Evolutionary conservation across 2,113 vertebrate genomes (phyloP), one percentile per base, ranked within the genome.

Genomic region (Motacilla alba): DNA sequence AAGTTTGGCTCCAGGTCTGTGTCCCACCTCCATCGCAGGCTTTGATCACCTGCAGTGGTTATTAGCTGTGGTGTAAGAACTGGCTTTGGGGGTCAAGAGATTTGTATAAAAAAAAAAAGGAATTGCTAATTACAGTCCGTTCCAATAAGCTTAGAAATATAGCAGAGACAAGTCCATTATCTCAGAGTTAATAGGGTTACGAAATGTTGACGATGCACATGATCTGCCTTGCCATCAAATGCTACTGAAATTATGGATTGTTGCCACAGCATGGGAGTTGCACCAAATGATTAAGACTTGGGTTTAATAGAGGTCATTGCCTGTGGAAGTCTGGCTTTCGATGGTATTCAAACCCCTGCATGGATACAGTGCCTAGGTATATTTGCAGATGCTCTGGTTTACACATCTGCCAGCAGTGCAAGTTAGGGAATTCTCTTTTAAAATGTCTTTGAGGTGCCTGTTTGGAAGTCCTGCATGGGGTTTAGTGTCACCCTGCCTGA

Each of bases 1-100:
- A 95, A 95, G 77, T 94, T 97, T 96, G 95, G 66, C 83, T 95
- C 82, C 66, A 93, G 87, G 70, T 90, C 77, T 95, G 88, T 68
- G 37, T 87, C 67, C 69, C 66, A 58, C 53, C 70, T 96, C 97
- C 75, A 46, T 94, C 64, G 88, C 35, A 56, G 77, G 47, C 81
- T 97, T 77, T 89, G 60, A 87, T 96, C 83, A 70, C 72, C 58
- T 79, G 86, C 93, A 67, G 90, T 39, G 28, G 64, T 95, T 91
- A 64, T 81, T 90, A 93, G 82, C 19, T 72, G 50, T 47, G 79
- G 85, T 87, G 37, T 66, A 62, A 94, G 76, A 94, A 83, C 92
- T 68, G 66, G 31, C 63, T 85, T 70, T 43, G 18, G 22, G 30
- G 63, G 66, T 92, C 70, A 70, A 80, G 89, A 77, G 64, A 89